Evolutionary conservation across 2,113 vertebrate species (phyloP), one percentile per base, ranked within the genome.

Genomic region (Eretmochelys imbricata): DNA sequence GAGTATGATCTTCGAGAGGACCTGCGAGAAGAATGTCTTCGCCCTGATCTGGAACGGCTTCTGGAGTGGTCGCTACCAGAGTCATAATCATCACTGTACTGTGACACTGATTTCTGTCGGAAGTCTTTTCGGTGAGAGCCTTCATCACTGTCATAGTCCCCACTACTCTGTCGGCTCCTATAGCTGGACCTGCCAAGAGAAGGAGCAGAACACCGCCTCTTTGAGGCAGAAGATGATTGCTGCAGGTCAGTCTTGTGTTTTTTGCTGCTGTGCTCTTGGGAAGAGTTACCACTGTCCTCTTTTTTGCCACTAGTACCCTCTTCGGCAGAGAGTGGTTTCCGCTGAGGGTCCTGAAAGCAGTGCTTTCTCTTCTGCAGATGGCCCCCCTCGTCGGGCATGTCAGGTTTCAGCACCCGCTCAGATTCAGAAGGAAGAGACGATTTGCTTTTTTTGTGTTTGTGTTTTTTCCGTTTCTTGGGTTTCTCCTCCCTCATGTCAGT

Each of bases 391-490:
- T 99, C 97, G 0, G 97, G 20, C 55, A 91, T 42, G 35, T 98
- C 97, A 0, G 92, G n/a, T 97, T 92, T 98, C 2, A 97, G 95
- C 0, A 93, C 96, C 59, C 97, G 95, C 12, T 98, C 98, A 0
- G 97, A 96, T 31, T 98, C 98, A 0, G 90, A 9, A 0, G 57
- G 91, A 46, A 98, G 90, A 9, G 86, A 97, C 6, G 96, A 93
- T 94, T 98, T 98, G 80, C 97, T 97, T 83, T 99, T 99, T 98
- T 99, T 99, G 91, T 97, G 98, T 96, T 99, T 99, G 97, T 98
- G 99, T 89, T 99, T 99, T 95, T 99, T 99, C 95, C 99, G 99
- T 94, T 99, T 99, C 96, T 99, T 99, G 88, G 98, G 98, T 87
- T 99, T 99, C 69, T 99, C 99, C 48, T 99, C 99, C 50, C 98